These are phyloP conservation scores for Monodelphis domestica DNA, from an alignment of 2,797 vertebrate species.

Conservation along the genomic window DNA sequence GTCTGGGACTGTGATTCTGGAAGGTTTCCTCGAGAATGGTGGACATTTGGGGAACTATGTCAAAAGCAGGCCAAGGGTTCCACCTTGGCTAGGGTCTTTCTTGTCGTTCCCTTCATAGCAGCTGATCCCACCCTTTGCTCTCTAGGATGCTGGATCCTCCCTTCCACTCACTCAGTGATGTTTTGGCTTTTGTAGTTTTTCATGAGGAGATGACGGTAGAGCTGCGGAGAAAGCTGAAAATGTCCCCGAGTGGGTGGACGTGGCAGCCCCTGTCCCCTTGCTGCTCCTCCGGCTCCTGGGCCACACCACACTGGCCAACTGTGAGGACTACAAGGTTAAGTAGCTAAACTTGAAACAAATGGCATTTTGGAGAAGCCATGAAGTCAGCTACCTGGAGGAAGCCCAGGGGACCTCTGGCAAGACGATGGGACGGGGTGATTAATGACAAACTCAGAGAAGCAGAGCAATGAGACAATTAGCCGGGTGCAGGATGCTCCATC, in stretches of 20 bases:
- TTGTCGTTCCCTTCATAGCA: neutral
- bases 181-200: neutral
- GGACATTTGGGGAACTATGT: too few species aligned
- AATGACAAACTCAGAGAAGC: conserved; percentile 35
- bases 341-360: conserved; percentile 58
- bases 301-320: neutral
- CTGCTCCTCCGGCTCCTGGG: neutral
- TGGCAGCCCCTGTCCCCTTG: neutral
- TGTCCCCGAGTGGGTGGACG: neutral
- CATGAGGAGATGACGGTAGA: neutral
- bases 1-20: neutral
- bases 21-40: conserved; percentile 16
- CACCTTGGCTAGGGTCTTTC: neutral
- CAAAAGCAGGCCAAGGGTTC: neutral
- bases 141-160: neutral
- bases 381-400: conserved; percentile 37
- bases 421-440: conserved; percentile 30
- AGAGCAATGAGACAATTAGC: neutral
- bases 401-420: neutral
- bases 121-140: neutral
- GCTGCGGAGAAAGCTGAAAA: neutral
- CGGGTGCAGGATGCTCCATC: neutral
- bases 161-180: neutral
- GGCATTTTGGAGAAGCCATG: conserved; percentile 53
- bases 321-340: conserved; percentile 51